These are phyloP conservation scores for Acrossocheilus fasciatus DNA, from an alignment of 2,797 vertebrate genomes.

Conservation along the genomic window DNA sequence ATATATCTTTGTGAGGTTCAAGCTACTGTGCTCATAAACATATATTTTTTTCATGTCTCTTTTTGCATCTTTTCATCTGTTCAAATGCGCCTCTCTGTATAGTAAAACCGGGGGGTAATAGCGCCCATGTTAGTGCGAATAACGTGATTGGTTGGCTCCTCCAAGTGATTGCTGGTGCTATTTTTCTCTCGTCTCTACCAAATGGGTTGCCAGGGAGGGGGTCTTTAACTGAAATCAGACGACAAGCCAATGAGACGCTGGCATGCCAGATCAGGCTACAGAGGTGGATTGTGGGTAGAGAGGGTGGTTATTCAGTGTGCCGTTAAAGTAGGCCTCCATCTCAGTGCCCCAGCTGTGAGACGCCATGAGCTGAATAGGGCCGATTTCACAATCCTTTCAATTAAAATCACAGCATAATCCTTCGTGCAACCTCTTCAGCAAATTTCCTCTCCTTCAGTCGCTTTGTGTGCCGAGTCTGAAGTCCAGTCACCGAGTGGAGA, in stretches of 20 bases:
- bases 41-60: slow-evolving; percentile 20
- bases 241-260: slow-evolving; percentile 54
- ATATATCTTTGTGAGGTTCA: slow-evolving; percentile 22
- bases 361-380: slow-evolving; percentile 51
- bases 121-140: slow-evolving; percentile 39
- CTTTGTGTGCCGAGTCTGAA: not conserved
- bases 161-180: slow-evolving; percentile 53
- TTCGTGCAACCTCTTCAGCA: slow-evolving; percentile 37
- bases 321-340: slow-evolving; percentile 50
- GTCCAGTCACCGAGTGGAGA: slow-evolving; percentile 29
- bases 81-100: slow-evolving; percentile 30
- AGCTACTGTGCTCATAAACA: slow-evolving; percentile 35
- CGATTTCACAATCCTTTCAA: slow-evolving; percentile 56
- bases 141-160: slow-evolving; percentile 56
- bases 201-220: slow-evolving; percentile 58
- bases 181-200: slow-evolving; percentile 55
- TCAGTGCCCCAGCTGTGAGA: slow-evolving; percentile 58
- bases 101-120: slow-evolving; percentile 32
- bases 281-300: slow-evolving; percentile 60
- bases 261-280: slow-evolving; percentile 56
- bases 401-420: slow-evolving; percentile 60
- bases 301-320: slow-evolving; percentile 52
- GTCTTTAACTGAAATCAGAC: slow-evolving; percentile 52
- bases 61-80: slow-evolving; percentile 14
- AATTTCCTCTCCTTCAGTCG: slow-evolving; percentile 38